Evolutionary conservation across 2,113 vertebrate species (phyloP), one percentile per base, ranked within the genome.

Genomic region (Pygoscelis adeliae): DNA sequence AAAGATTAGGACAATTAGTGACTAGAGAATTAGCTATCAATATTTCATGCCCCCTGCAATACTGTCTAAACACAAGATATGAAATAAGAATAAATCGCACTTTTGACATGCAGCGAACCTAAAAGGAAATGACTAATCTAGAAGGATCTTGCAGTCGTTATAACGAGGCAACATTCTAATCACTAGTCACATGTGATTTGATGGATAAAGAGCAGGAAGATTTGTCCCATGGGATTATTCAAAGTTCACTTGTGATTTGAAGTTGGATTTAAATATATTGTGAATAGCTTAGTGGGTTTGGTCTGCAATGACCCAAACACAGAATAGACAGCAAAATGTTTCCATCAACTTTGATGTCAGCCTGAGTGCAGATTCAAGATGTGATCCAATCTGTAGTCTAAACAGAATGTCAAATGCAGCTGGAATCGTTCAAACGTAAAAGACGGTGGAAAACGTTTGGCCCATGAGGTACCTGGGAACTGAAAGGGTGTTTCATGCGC

Each of bases 51-150:
- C 44, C 88, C 42, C 58, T 93, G 91, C 80, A 95, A 70, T 86
- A 70, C 91, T 95, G 71, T 96, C 89, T 91, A 98, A 97, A 98
- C 90, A 97, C 15, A 61, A 89, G 95, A 96, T 83, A 79, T 72
- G 93, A 85, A 97, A 93, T 95, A 77, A 86, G 95, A 96, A 97
- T 86, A 67, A 92, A 94, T 84, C 73, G 78, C 71, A 77, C 83
- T 90, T 97, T 84, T 86, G 89, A 94, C 84, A 47, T 63, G 62
- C 79, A 70, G 73, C 21, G 2, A 87, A 83, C 56, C 63, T 70
- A 87, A 61, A 61, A 25, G 61, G 27, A 79, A 73, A 72, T 76
- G 3, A 86, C 59, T 89, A 49, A 56, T 47, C 40, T 73, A 74
- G 84, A 87, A 77, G 13, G 84, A 52, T 47, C 17, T 79, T 76